A percentile compares a stretch with the other conserved stretches of the same genome.
phyloP scores from a whole-genome alignment of 1,140 invertebrate genomes.

The Solen grandis region DNA sequence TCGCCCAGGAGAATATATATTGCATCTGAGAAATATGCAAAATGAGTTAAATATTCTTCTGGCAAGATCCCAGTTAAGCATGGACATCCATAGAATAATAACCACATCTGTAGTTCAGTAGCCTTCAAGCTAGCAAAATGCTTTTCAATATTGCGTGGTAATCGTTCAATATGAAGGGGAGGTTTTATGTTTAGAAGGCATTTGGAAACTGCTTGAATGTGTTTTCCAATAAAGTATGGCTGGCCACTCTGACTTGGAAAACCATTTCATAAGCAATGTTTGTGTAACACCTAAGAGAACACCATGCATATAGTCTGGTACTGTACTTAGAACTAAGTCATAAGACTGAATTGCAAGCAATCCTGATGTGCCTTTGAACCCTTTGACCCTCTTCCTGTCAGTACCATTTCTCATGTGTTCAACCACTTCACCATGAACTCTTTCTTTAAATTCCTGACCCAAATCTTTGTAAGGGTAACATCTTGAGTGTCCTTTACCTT shows the following conservation, averaged over 20 bases:
- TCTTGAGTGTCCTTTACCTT: conserved; percentile 43
- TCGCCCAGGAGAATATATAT: conserved; percentile 50
- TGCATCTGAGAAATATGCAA: conserved; percentile 43
- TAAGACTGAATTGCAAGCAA: conserved; percentile 25
- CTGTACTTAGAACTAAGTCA: conserved; percentile 26
- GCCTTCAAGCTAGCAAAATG: conserved; percentile 50
- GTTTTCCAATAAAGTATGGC: conserved; percentile 34
- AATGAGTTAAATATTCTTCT: conserved; percentile 42
- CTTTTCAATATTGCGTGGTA: conserved; percentile 54
- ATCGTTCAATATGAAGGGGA: conserved; percentile 43
- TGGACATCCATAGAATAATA: conserved; percentile 42
- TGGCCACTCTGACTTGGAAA: conserved; percentile 24
- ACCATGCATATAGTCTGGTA: conserved; percentile 54
- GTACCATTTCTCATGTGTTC: conserved; percentile 52
- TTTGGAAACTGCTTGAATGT: conserved; percentile 20
- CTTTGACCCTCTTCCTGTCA: conserved; percentile 31
- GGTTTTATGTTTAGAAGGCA: conserved; percentile 39
- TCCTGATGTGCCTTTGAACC: conserved; percentile 38
- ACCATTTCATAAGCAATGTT: conserved; percentile 29
- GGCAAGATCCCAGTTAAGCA: conserved; percentile 32
- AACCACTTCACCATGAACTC: conserved; percentile 38
- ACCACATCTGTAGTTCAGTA: conserved; percentile 48
- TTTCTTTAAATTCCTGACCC: conserved; percentile 22
- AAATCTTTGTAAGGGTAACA: conserved; percentile 42
- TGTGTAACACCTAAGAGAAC: conserved; percentile 52